Percentiles rank a stretch among this genome's conserved stretches.
These are phyloP conservation scores for Agonopterix heracliana DNA, from an alignment of 2,888 invertebrate species.

Conservation along the genomic window DNA sequence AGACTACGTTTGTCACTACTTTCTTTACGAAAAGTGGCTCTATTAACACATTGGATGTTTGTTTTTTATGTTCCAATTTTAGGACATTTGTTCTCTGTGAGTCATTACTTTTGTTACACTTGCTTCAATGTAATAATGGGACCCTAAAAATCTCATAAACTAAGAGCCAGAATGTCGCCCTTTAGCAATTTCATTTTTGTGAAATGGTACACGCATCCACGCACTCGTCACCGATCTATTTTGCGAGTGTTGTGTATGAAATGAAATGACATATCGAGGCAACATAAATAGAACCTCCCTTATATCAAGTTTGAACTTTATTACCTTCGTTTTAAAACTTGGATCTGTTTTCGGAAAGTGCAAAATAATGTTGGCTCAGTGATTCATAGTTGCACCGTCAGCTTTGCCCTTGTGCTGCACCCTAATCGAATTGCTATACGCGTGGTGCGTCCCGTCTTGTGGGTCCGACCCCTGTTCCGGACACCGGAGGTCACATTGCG, in stretches of 20 bases:
- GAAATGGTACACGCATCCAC: slow-evolving; percentile 53
- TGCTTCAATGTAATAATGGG: slow-evolving; percentile 25
- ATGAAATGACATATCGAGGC: slow-evolving; percentile 63
- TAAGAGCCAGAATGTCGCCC: slow-evolving; percentile 51
- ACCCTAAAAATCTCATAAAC: slow-evolving; percentile 48
- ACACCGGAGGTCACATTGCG: slow-evolving; percentile 62
- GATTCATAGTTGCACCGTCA: slow-evolving; percentile 56
- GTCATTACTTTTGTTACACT: slow-evolving; percentile 11
- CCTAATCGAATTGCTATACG: slow-evolving; percentile 73
- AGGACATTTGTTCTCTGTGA: slow-evolving; percentile 18
- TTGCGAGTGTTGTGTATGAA: slow-evolving; percentile 69
- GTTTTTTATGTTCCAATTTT: slow-evolving; percentile 27
- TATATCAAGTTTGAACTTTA: slow-evolving; percentile 17
- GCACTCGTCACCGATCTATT: slow-evolving; percentile 70
- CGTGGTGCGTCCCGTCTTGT: slow-evolving; percentile 65
- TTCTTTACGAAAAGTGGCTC: slow-evolving; percentile 17
- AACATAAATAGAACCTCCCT: slow-evolving; percentile 13
- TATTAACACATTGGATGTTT: slow-evolving; percentile 17
- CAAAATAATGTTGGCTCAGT: slow-evolving; percentile 25
- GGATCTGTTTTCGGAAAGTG: background rate
- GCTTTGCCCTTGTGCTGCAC: slow-evolving; percentile 65
- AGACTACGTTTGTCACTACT: slow-evolving; percentile 30
- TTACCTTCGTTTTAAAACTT: background rate
- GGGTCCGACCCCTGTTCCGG: slow-evolving; percentile 59
- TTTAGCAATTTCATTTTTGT: slow-evolving; percentile 69